Evolutionary conservation across 2,113 vertebrate species (phyloP).

Genomic region (Crotalus viridis): DNA sequence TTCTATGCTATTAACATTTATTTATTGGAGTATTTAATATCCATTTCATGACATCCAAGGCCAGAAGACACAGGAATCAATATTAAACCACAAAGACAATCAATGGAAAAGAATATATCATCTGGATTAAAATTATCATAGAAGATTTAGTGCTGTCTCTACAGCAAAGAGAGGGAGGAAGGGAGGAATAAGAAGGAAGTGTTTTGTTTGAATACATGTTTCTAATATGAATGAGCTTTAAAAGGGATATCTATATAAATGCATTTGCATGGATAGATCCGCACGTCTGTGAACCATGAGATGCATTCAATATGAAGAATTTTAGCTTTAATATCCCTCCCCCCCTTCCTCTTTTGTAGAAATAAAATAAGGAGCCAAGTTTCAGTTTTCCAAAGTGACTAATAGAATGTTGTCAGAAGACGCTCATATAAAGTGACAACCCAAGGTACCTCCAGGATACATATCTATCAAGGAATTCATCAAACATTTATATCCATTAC

Average conservation of each 20-base stretch:
- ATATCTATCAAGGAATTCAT: conserved; percentile 59
- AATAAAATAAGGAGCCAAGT: conserved; percentile 53
- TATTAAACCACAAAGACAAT: not conserved
- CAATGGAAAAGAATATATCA: conserved; percentile 22
- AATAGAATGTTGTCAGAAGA: conserved; percentile 51
- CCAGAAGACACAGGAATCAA: not conserved
- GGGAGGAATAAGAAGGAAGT: not conserved
- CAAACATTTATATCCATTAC: conserved; percentile 54
- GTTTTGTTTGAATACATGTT: not conserved
- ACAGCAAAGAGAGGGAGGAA: not conserved
- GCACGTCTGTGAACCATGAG: not conserved
- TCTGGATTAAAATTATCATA: not conserved
- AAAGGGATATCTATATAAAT: not conserved
- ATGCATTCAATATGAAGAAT: not conserved
- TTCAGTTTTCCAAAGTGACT: conserved; percentile 59
- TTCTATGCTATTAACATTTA: conserved; percentile 33
- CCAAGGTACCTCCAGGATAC: conserved; percentile 42
- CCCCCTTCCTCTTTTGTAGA: conserved; percentile 24
- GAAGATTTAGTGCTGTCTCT: not conserved
- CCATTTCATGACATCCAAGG: conserved; percentile 13
- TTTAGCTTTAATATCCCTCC: not conserved
- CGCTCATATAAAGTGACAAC: conserved; percentile 49
- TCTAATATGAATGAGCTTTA: not conserved
- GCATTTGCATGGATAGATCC: not conserved
- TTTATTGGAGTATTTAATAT: conserved; percentile 10